Percentiles rank a stretch among this genome's conserved stretches.
Conservation (phyloP, 2,113 vertebrate species). For the Neolamprologus longior region DNA sequence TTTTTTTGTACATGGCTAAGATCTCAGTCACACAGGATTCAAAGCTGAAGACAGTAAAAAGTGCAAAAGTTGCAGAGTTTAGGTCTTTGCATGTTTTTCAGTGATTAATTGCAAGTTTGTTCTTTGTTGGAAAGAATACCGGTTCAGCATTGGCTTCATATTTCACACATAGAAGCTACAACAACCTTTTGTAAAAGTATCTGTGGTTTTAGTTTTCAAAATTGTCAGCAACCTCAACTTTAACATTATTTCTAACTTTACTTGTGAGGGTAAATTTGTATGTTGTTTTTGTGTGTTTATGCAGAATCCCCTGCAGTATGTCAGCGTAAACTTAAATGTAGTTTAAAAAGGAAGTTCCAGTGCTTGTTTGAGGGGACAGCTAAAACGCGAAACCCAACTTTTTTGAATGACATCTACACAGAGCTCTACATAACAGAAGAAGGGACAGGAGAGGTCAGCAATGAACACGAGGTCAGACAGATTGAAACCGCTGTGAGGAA, state of each 20-base stretch:
- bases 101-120: neutral
- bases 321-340: neutral
- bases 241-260: neutral
- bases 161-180: neutral
- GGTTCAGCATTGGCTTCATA: neutral
- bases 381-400: neutral
- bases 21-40: neutral
- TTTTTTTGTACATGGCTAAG: neutral
- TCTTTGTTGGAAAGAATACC: neutral
- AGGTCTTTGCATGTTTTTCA: neutral
- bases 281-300: neutral
- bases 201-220: neutral
- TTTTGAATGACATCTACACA: conserved; percentile 26
- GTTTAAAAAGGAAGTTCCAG: neutral
- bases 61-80: neutral
- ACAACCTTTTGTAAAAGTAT: neutral
- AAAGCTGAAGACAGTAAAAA: neutral
- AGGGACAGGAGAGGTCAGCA: neutral
- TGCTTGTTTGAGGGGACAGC: neutral
- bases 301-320: neutral
- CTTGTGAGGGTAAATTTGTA: no score
- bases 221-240: neutral
- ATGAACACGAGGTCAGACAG: conserved; percentile 13
- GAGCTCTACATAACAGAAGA: conserved; percentile 40
- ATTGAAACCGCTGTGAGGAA: neutral